Evolutionary conservation across 2,797 vertebrate genomes (phyloP).

Genomic region (Sylvilagus floridanus): DNA sequence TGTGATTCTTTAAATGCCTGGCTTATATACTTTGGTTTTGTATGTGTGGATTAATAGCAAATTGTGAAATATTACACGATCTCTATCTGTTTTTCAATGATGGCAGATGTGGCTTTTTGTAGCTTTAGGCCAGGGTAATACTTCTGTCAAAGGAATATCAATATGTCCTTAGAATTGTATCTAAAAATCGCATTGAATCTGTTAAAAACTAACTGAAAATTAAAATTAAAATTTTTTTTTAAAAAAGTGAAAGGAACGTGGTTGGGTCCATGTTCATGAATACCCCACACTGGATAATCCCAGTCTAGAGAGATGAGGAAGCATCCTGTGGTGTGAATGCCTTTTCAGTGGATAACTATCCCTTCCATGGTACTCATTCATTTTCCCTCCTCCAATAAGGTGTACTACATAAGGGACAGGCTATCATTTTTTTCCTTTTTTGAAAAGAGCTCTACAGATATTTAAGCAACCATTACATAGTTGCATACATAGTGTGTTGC

Average conservation of each 20-base stretch:
- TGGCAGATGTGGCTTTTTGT: constrained; percentile 37
- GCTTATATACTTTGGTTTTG: not conserved
- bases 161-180: too few relatives aligned
- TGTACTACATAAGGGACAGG: not conserved
- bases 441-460: constrained; percentile 51
- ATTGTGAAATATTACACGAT: not conserved
- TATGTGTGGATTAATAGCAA: constrained; percentile 38
- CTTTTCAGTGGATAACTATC: constrained; percentile 16
- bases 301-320: not conserved
- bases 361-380: not conserved
- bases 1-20: constrained; percentile 24
- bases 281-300: not conserved
- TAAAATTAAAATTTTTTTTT: too few relatives aligned
- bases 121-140: constrained; percentile 1
- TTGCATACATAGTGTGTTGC: not conserved
- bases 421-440: constrained; percentile 42
- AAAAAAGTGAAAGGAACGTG: constrained; percentile 19
- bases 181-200: too few relatives aligned
- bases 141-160: not conserved
- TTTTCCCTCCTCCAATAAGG: not conserved
- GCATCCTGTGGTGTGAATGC: not conserved
- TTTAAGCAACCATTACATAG: not conserved
- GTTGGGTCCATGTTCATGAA: constrained; percentile 34
- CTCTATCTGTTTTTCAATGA: not conserved
- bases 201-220: too few relatives aligned